Evolutionary conservation across 2,888 invertebrate species (phyloP).

Genomic region (Eristalis arbustorum): DNA sequence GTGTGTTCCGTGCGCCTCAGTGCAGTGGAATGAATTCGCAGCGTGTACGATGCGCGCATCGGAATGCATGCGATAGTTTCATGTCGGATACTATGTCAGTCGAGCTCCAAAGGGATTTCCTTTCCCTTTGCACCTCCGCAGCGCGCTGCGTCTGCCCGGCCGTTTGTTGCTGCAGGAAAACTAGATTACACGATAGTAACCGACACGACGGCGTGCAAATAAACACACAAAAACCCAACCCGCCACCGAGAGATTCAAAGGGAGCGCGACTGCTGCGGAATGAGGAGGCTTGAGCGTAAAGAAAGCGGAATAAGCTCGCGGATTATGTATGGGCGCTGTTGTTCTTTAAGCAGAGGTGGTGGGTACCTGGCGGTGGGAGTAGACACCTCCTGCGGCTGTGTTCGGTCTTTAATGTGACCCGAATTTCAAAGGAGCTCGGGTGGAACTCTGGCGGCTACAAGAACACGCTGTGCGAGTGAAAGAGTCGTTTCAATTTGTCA

Average conservation of each 20-base stretch:
- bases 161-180: slow-evolving; percentile 4
- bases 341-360: neutral
- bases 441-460: no score
- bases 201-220: neutral
- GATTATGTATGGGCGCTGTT: neutral
- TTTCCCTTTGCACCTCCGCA: slow-evolving; percentile 15
- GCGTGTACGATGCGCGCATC: slow-evolving; percentile 4
- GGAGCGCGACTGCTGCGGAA: neutral
- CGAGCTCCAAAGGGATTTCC: slow-evolving; percentile 29
- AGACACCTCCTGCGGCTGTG: neutral
- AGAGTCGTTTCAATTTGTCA: no score
- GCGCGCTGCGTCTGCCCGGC: neutral
- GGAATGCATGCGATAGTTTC: slow-evolving; percentile 40
- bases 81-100: slow-evolving; percentile 58
- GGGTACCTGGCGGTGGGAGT: neutral
- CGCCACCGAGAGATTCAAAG: neutral
- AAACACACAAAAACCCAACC: neutral
- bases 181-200: slow-evolving; percentile 31
- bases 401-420: neutral
- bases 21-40: slow-evolving; percentile 7
- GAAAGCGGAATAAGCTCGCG: neutral
- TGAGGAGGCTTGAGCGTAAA: neutral
- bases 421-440: neutral
- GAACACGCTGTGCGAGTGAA: no score
- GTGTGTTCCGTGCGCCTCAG: neutral